Evolutionary conservation across 2,888 invertebrate genomes (phyloP).

Genomic region (Leptopilina myrica): DNA sequence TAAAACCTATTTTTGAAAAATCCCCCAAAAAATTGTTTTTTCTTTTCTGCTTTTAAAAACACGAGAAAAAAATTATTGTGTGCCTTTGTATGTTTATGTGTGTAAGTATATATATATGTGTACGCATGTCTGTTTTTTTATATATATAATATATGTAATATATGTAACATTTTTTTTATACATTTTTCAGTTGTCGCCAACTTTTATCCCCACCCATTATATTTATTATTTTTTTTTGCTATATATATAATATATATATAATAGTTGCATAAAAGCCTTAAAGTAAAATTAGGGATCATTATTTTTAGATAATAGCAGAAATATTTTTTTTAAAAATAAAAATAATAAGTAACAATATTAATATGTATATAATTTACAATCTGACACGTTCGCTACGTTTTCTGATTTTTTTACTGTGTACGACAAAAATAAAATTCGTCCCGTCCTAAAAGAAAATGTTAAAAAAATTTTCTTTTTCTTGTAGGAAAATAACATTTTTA

Average conservation of each 20-base stretch:
- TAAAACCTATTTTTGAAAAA: too few species aligned
- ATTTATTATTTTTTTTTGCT: conserved; percentile 37
- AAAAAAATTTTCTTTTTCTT: neutral
- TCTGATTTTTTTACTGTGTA: neutral
- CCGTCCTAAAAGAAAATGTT: conserved; percentile 1
- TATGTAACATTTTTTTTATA: conserved; percentile 59
- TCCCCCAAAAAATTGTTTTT: neutral
- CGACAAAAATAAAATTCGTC: conserved; percentile 36
- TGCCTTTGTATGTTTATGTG: conserved; percentile 37
- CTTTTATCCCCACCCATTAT: conserved; percentile 61
- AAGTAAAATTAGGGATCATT: conserved; percentile 27
- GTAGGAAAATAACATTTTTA: neutral
- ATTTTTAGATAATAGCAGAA: conserved; percentile 23
- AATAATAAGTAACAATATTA: conserved; percentile 39
- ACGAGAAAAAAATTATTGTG: neutral
- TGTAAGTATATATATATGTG: conserved; percentile 37
- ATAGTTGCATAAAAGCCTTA: conserved; percentile 32
- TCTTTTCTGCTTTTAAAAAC: neutral
- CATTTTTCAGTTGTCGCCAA: conserved; percentile 61
- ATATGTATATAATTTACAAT: conserved; percentile 38
- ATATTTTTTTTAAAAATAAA: conserved; percentile 13
- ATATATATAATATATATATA: neutral
- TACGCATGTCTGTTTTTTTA: conserved; percentile 47
- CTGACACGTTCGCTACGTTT: conserved; percentile 20
- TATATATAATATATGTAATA: conserved; percentile 52